Evolutionary conservation across 2,113 vertebrate species (phyloP).

Genomic region (Agapornis roseicollis): DNA sequence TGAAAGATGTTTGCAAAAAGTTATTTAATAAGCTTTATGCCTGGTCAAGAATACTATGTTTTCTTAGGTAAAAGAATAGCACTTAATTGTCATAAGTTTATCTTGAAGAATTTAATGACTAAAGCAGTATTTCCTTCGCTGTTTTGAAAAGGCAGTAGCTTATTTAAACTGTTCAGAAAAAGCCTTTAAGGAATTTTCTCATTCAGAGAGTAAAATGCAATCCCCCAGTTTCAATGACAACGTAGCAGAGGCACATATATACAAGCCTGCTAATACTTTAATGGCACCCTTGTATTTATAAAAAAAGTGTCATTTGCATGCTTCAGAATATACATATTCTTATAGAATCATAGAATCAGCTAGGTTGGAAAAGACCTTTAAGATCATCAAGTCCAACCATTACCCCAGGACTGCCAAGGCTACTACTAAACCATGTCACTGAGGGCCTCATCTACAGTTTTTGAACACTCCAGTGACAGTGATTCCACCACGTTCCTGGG

Average conservation of each 20-base stretch:
- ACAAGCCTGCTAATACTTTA: not conserved
- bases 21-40: not conserved
- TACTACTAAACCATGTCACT: not conserved
- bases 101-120: not conserved
- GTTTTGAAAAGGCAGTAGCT: not conserved
- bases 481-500: not conserved
- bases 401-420: not conserved
- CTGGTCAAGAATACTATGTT: not conserved
- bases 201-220: not conserved
- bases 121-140: not conserved
- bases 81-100: not conserved
- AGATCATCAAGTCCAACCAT: not conserved
- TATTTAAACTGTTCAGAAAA: not conserved
- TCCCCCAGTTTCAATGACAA: not conserved
- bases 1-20: not conserved
- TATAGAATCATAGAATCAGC: not conserved
- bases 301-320: not conserved
- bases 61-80: not conserved
- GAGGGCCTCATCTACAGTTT: not conserved
- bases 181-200: not conserved
- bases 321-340: not conserved
- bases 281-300: not conserved
- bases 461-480: not conserved
- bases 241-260: not conserved
- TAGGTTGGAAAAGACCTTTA: no score